Evolutionary conservation across 2,888 invertebrate genomes (phyloP), one percentile per base, ranked within the genome.

Genomic region (Cheilosia urbana): DNA sequence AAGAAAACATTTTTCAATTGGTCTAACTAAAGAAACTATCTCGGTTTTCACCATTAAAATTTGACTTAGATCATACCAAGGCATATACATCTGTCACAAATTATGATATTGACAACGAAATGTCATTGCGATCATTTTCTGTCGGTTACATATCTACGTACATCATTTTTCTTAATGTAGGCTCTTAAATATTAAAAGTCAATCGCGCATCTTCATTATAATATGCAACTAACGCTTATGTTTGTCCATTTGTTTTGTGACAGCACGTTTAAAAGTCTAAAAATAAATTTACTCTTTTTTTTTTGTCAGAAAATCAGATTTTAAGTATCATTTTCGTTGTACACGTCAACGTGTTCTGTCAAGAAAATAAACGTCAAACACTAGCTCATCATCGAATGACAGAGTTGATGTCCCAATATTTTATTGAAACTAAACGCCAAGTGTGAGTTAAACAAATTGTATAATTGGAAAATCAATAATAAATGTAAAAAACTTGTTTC

Each of bases 261-360:
- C 53, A 73, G 37, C 21, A 51, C 51, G 34, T 42, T 45, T 37
- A 7, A 49, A 66, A 66, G 66, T 66, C 66, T 68, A 68, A 58
- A 75, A 66, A 66, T 68, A 66, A 58, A 49, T 60, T 68, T 51
- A 24, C 40, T 58, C 24, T 57, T 58, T 37, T 11, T 7, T 58
- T 21, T 30, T 4, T 27, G 30, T 4, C 27, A 17, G 30, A 55
- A 55, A 53, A 7, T 2, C 30, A 6, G 2, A 30, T 34, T 62
- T 62, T 71, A 40, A 63, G 78, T 78, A 57, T 78, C 62, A 78
- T 63, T 49, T 51, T 77, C 68, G 77, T 77, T 77, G 76, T 68
- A 76, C 30, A 68, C 21, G 58, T 58, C 15, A 24, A 53, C 15
- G 27, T 42, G 21, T 57, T 42, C 21, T 58, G 58, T 57, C 57